Evolutionary conservation across 2,888 invertebrate species (phyloP), one percentile per base, ranked within the genome.

Genomic region (Xanthostigma xanthostigma): DNA sequence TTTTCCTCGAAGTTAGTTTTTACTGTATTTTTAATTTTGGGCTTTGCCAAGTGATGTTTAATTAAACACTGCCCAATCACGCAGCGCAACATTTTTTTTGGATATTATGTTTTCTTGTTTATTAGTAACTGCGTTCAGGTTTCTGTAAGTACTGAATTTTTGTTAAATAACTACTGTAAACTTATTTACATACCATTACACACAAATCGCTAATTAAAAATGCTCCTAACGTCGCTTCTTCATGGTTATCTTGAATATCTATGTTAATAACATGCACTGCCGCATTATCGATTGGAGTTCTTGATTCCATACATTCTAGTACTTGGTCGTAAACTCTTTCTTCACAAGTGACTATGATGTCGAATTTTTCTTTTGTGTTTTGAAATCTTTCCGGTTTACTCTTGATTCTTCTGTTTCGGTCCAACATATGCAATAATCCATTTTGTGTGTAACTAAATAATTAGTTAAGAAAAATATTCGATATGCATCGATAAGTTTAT

Each of bases 311-410:
- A 78, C 86, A 91, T 68, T 95, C 93, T 48, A 94, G 76, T 14
- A 97, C 93, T 75, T 97, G 94, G 67, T 99, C 98, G 65, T 96
- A 99, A 1, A 99, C 97, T 56, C 97, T 74, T 66, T 99, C 98
- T 67, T 99, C 98, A 62, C 95, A 93, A 0, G 96, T 94, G 56
- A 99, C 84, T 51, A 99, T 79, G 48, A 99, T 82, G 70, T 97
- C 95, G 67, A 98, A 99, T 60, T 82, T 81, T 53, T 96, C 93
- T 54, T 75, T 75, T 53, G 83, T 82, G 9, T 78, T 74, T 70
- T 99, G 98, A 70, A 99, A 98, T 58, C 88, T 79, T 68, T 99
- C 95, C 2, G 98, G 98, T 51, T 78, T 80, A 35, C 81, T 76
- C 69, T 99, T 99, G 55, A 99, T 94, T 62, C 97, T 76, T 53